Evolutionary conservation across 2,797 vertebrate species (phyloP).

Genomic region (Triplophysa yarkandensis): DNA sequence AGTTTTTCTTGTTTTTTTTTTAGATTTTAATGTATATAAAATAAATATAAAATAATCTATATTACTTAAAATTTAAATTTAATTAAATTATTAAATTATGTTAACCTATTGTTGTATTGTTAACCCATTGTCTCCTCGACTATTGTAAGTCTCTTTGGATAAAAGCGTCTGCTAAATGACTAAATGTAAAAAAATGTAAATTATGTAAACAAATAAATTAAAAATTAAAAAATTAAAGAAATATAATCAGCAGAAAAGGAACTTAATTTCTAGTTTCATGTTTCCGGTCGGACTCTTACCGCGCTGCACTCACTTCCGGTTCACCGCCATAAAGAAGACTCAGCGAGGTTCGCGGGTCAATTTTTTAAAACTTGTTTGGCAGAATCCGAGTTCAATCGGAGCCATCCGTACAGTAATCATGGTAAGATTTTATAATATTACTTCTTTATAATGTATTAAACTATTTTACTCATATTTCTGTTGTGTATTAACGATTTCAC

Average conservation of each 20-base stretch:
- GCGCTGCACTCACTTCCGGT: slow-evolving; percentile 67
- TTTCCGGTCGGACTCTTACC: slow-evolving; percentile 49
- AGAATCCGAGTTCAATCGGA: slow-evolving; percentile 74
- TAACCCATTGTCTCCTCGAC: too few relatives aligned
- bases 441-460: accelerated
- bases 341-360: slow-evolving; percentile 67
- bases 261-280: background rate
- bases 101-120: too few relatives aligned
- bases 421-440: slow-evolving; percentile 62
- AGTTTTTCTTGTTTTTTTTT: too few relatives aligned
- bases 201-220: too few relatives aligned
- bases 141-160: too few relatives aligned
- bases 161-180: too few relatives aligned
- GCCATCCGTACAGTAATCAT: slow-evolving; percentile 77
- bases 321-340: slow-evolving; percentile 59
- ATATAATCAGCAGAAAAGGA: background rate
- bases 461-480: background rate
- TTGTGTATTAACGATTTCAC: background rate
- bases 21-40: too few relatives aligned
- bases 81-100: too few relatives aligned
- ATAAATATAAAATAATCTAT: too few relatives aligned
- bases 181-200: too few relatives aligned
- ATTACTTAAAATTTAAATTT: too few relatives aligned
- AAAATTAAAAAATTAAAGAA: background rate
- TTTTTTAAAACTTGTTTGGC: slow-evolving; percentile 70